Percentiles rank a stretch among this genome's conserved stretches.
Evolutionary conservation across 2,113 vertebrate species (phyloP).

Genomic region (Melospiza georgiana): DNA sequence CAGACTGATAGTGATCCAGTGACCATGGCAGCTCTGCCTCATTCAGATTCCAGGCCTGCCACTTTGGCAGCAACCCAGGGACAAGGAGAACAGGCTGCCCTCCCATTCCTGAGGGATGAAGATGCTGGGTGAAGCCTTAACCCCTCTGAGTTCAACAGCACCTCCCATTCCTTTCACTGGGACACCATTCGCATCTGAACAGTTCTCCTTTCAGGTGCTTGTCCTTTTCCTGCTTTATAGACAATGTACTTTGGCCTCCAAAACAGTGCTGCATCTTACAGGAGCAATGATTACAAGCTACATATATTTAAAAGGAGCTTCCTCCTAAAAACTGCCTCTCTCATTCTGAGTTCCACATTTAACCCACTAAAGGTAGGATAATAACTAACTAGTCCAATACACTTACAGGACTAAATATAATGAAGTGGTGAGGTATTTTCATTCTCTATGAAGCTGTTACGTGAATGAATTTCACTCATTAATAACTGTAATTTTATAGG

Average conservation of each 20-base stretch:
- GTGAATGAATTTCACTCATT: not conserved
- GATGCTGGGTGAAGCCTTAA: not conserved
- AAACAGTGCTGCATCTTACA: not conserved
- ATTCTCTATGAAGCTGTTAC: not conserved
- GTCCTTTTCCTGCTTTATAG: not conserved
- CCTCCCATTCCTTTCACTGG: not conserved
- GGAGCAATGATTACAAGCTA: not conserved
- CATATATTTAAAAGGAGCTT: not conserved
- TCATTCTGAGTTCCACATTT: not conserved
- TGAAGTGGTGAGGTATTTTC: not conserved
- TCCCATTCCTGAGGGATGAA: not conserved
- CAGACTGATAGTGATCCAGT: conserved; percentile 3
- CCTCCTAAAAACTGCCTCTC: not conserved
- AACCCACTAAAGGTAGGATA: not conserved
- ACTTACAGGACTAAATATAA: not conserved
- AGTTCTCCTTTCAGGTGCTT: not conserved
- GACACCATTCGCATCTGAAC: not conserved
- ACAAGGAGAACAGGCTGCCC: not conserved
- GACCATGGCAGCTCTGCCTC: not conserved
- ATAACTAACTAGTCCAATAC: not conserved
- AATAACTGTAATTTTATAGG: not conserved
- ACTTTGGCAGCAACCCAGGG: not conserved
- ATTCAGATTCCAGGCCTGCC: not conserved
- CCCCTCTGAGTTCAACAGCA: not conserved
- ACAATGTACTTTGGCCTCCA: not conserved